These are phyloP conservation scores for Petaurus breviceps DNA, from an alignment of 2,113 vertebrate species.

Conservation along the genomic window DNA sequence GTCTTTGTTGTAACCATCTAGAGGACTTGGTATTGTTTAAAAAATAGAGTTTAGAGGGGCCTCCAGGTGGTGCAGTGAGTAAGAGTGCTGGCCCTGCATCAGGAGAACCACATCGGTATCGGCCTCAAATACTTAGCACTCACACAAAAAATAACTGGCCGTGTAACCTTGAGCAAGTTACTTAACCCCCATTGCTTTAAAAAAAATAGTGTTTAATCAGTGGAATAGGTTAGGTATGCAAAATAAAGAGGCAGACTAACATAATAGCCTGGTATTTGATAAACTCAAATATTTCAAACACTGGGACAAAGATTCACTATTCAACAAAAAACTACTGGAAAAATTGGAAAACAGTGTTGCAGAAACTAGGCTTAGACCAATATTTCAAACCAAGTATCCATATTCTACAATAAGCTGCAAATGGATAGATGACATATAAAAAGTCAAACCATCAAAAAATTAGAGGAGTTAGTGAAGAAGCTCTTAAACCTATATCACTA, in stretches of 20 bases:
- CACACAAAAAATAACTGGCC: too few species aligned
- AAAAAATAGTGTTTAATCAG: background rate
- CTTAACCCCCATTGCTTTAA: too few species aligned
- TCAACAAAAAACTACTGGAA: background rate
- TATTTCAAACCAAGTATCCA: background rate
- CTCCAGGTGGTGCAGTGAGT: too few species aligned
- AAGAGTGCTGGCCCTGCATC: too few species aligned
- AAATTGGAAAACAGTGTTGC: background rate
- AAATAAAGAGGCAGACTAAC: background rate
- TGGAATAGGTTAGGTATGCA: background rate
- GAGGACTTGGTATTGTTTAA: background rate
- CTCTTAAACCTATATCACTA: too few species aligned
- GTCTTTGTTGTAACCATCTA: background rate
- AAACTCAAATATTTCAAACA: background rate
- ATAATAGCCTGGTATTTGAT: background rate
- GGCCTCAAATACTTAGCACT: too few species aligned
- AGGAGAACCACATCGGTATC: too few species aligned
- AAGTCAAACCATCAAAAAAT: background rate
- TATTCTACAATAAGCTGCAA: background rate
- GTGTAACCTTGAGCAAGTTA: too few species aligned
- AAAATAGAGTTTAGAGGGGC: too few species aligned
- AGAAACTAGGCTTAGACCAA: background rate
- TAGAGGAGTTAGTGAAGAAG: background rate
- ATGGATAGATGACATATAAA: background rate
- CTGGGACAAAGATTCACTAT: background rate